These are phyloP conservation scores for Athalia rosae DNA, from an alignment of 2,888 invertebrate genomes.

Conservation along the genomic window DNA sequence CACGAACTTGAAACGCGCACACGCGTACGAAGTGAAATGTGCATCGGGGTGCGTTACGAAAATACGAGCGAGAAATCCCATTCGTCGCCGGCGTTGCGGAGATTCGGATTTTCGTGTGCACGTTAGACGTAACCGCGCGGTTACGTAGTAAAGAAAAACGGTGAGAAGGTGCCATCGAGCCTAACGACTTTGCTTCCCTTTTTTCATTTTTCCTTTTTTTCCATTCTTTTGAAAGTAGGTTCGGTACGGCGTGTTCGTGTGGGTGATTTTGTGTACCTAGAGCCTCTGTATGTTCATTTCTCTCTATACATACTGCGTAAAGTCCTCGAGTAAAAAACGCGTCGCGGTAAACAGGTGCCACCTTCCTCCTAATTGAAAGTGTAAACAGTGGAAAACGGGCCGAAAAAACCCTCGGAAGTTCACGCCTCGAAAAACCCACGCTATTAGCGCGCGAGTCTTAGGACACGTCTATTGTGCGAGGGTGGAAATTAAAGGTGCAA, in stretches of 20 bases:
- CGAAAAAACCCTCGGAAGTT: constrained; percentile 4
- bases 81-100: too few species aligned
- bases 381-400: constrained; percentile 10
- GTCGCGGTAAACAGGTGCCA: constrained; percentile 40
- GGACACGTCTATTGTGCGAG: not conserved
- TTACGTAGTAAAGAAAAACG: not conserved
- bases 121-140: not conserved
- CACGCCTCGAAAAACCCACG: not conserved
- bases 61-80: too few species aligned
- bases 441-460: not conserved
- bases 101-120: too few species aligned
- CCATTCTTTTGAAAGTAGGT: too few species aligned
- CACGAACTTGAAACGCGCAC: not conserved
- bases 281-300: not conserved
- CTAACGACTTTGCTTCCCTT: constrained; percentile 22
- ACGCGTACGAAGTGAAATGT: not conserved
- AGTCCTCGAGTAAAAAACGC: not conserved
- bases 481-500: not conserved
- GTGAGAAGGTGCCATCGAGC: not conserved
- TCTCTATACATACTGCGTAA: not conserved
- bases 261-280: too few species aligned
- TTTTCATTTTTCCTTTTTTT: too few species aligned
- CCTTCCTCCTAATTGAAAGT: constrained; percentile 25
- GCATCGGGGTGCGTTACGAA: too few species aligned
- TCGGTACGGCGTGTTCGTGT: too few species aligned